phyloP scores from a whole-genome alignment of 2,888 invertebrate species.

The Tetheella fluctuosa region DNA sequence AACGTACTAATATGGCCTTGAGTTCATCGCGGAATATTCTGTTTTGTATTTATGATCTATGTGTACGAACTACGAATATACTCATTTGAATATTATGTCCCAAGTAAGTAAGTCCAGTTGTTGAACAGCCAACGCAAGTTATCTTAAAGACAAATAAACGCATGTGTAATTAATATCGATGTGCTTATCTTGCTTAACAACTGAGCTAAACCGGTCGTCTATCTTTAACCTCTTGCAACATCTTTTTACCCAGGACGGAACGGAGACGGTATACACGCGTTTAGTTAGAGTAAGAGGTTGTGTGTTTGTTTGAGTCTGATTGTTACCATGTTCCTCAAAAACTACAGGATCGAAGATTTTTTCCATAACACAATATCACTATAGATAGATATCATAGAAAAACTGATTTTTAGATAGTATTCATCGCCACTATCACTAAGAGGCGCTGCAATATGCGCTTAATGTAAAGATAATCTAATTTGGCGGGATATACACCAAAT shows the following conservation, averaged over 20 bases:
- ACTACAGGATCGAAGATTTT: no score
- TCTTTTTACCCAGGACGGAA: constrained; percentile 20
- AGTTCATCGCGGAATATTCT: constrained; percentile 40
- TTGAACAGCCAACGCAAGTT: constrained; percentile 17
- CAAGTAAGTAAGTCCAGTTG: neutral
- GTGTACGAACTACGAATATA: neutral
- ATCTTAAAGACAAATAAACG: neutral
- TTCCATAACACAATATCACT: no score
- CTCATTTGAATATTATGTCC: neutral
- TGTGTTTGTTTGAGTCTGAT: no score
- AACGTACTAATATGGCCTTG: constrained; percentile 43
- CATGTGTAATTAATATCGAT: constrained; percentile 30
- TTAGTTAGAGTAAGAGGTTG: no score
- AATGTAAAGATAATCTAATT: no score
- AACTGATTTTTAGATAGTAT: no score
- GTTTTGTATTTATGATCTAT: constrained; percentile 21
- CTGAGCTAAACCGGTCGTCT: constrained; percentile 50
- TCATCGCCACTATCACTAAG: no score
- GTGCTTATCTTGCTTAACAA: constrained; percentile 37
- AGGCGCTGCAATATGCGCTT: no score
- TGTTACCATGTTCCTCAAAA: no score
- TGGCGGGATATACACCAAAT: no score
- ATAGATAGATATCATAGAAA: no score
- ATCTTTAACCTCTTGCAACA: constrained; percentile 57
- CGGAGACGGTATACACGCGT: no score